Conservation (phyloP, 2,113 vertebrate species). For the Athene cunicularia region DNA sequence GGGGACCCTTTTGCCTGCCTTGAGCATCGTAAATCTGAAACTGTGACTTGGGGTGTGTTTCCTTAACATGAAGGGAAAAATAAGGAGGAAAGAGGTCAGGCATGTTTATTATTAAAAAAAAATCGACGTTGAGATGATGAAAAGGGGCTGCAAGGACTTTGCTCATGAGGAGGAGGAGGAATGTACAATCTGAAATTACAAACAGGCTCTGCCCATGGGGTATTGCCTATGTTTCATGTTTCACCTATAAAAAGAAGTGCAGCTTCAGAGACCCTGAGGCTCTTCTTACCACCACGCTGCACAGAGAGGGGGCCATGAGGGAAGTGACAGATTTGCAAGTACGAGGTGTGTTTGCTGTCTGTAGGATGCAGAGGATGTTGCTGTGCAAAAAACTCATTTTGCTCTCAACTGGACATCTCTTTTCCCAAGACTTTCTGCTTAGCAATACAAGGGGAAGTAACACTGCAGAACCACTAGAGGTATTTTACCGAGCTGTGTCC, state of each 20-base stretch:
- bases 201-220: neutral
- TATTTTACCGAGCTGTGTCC: neutral
- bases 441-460: neutral
- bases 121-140: neutral
- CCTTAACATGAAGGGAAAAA: neutral
- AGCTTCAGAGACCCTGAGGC: neutral
- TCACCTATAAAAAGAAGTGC: neutral
- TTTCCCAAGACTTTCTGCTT: neutral
- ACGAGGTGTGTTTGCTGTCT: neutral
- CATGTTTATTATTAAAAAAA: neutral
- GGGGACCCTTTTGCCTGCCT: neutral
- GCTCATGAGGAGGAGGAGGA: neutral
- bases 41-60: neutral
- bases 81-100: neutral
- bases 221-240: neutral
- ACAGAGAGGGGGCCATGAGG: neutral
- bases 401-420: rapidly evolving
- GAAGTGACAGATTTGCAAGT: neutral
- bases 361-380: neutral
- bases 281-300: neutral
- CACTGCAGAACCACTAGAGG: neutral
- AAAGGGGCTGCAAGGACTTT: neutral
- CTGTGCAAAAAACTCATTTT: neutral
- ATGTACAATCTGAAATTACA: neutral
- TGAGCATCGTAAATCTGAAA: neutral